phyloP scores from a whole-genome alignment of 2,888 invertebrate genomes.

The Hermodice carunculata region DNA sequence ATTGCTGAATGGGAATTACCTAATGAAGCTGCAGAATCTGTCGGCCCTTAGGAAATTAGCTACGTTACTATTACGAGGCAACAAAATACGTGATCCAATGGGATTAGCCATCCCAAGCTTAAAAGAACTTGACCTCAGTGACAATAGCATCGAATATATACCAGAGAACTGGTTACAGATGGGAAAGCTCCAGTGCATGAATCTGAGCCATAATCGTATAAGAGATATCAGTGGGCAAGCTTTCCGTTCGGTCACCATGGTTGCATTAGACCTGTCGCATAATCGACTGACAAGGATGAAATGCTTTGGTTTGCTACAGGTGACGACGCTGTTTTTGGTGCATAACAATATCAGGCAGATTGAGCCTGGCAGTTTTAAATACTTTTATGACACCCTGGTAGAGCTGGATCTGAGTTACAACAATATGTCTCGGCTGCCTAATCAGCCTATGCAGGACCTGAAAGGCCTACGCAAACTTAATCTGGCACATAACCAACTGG shows the following conservation, averaged over 20 bases:
- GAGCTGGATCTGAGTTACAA: slow-evolving; percentile 39
- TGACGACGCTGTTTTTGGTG: slow-evolving; percentile 27
- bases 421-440: slow-evolving; percentile 21
- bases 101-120: slow-evolving; percentile 20
- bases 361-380: slow-evolving; percentile 25
- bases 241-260: slow-evolving; percentile 24
- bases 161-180: slow-evolving; percentile 29
- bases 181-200: slow-evolving; percentile 29
- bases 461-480: slow-evolving; percentile 10
- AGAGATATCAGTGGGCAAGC: slow-evolving; percentile 17
- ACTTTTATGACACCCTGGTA: slow-evolving; percentile 24
- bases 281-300: slow-evolving; percentile 28
- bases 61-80: slow-evolving; percentile 13
- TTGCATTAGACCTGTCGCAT: slow-evolving; percentile 36
- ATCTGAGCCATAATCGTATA: slow-evolving; percentile 37
- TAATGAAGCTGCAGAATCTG: slow-evolving; percentile 15
- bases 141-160: slow-evolving; percentile 29
- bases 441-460: slow-evolving; percentile 11
- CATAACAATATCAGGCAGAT: slow-evolving; percentile 31
- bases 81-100: slow-evolving; percentile 2
- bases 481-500: slow-evolving; percentile 10
- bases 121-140: slow-evolving; percentile 38
- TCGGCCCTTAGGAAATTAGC: background rate
- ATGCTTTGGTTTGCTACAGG: slow-evolving; percentile 18
- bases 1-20: slow-evolving; percentile 29